These are phyloP conservation scores for Pseudococcus jackbeardsleyi DNA, from an alignment of 2,888 invertebrate species.

Conservation along the genomic window DNA sequence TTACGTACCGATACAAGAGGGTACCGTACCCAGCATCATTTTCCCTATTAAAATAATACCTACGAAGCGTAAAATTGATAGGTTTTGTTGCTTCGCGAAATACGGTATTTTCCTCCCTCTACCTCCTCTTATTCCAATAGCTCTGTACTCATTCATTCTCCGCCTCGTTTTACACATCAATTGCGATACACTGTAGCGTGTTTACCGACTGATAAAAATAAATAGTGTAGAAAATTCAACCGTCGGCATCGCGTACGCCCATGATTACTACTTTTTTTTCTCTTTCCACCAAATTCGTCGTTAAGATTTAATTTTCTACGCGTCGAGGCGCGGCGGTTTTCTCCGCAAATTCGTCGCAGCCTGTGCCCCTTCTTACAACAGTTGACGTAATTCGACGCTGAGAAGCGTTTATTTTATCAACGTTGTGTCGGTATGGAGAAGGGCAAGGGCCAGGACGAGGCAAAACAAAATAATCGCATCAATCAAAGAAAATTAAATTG, in stretches of 20 bases:
- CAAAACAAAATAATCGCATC: conserved; percentile 6
- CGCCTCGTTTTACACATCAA: conserved; percentile 18
- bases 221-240: conserved; percentile 26
- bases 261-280: not conserved
- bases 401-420: not conserved
- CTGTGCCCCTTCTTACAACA: not conserved
- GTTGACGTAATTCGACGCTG: not conserved
- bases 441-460: not conserved
- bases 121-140: too few species aligned
- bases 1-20: not conserved
- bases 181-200: conserved; percentile 25
- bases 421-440: not conserved
- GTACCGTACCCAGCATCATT: not conserved
- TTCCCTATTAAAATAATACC: conserved; percentile 16
- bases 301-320: not conserved
- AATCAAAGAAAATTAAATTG: conserved; percentile 37
- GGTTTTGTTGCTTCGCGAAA: conserved; percentile 3
- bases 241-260: not conserved
- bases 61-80: conserved; percentile 33
- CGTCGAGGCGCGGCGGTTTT: not conserved
- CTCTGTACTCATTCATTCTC: not conserved
- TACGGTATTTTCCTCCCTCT: too few species aligned
- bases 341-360: not conserved
- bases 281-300: not conserved
- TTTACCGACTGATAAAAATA: conserved; percentile 40